Evolutionary conservation across 2,113 vertebrate species (phyloP), one percentile per base, ranked within the genome.

Genomic region (Pteronura brasiliensis): DNA sequence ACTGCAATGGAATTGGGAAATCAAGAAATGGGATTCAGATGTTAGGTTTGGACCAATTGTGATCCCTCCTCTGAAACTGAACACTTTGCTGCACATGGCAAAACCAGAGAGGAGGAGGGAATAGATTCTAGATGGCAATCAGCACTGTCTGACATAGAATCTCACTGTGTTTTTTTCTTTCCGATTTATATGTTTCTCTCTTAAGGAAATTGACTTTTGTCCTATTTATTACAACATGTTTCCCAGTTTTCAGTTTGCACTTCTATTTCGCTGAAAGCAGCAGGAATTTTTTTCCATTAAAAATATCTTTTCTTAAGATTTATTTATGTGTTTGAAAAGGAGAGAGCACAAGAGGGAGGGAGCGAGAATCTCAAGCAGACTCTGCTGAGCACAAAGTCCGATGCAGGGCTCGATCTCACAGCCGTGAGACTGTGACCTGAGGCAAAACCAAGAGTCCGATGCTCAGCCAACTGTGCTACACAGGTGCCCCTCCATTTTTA

Each of bases 131-230:
- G 71, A 59, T 74, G 57, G 63, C 47, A 84, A 25, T 29, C 34
- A 44, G 6, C 31, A 13, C 31, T 7, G 31, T 59, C n/a, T 71
- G 42, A 49, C 15, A 36, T 31, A 80, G 27, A 49, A 7, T 36
- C 29, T 88, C 36, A 42, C 29, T 20, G 42, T 34, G 31, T 4
- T 79, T 25, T 72, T 52, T 42, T 72, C 39, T 82, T 65, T 72
- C 0, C 72, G 63, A 72, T 67, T 85, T 96, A 27, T 96, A 21
- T 81, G 27, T 89, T 76, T 96, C 49, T 39, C 71, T 81, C 29
- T 57, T 42, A 74, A 96, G 63, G 59, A 92, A 96, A 85, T 42
- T 44, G 55, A 85, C 10, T 79, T 92, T 92, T 89, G 55, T 74
- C 61, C 44, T 82, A 29, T 65, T 81, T 72, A 23, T 72, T 47